Base-by-base conservation (phyloP, 2,113 vertebrate species). In the Atlantisia rogersi region DNA sequence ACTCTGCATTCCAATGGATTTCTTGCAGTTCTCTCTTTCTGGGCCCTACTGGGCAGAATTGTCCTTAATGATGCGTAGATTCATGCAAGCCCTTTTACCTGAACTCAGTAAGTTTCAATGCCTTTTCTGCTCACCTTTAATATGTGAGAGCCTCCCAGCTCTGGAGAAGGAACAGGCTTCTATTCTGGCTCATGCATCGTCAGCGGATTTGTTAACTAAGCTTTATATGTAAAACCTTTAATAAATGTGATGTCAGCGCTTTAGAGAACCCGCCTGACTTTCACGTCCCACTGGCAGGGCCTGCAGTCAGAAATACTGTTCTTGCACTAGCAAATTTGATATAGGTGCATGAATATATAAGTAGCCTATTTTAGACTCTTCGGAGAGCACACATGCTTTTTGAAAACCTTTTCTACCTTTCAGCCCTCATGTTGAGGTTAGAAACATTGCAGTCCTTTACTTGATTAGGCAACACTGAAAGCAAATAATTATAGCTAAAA, bases 121-220 rank as follows among this genome's bases (percentile, higher is more conserved):
- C 40, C 31, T 73, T 79, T 89, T 73, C 39, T 82, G 29, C 44
- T 85, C 4, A 0, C 28, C 35, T 71, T 84, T 64, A 76, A 60
- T 52, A 42, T 76, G 65, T 39, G 59, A 94, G 63, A 71, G 15
- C 28, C 3, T 11, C 63, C 17, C 46, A 40, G 29, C 60, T 92
- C 69, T 68, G 31, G n/a, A 74, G 90, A 74, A 50, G 52, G 81
- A 82, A 55, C 39, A 52, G 55, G 69, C n/a, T 94, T 94, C 94
- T 81, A 56, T 88, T 86, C 76, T 0, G 0, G 35, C 58, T 89
- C 3, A 3, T 75, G 77, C 16, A 0, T 60, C 0, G 7, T 92
- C 83, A 82, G 89, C 26, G 1, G 77, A 76, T 92, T 95, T 92
- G 76, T 88, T 96, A 95, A 78, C 91, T 94, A 82, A 91, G 50